These are phyloP conservation scores for Drosophila cardini DNA, from an alignment of 1,140 invertebrate genomes.

Conservation along the genomic window DNA sequence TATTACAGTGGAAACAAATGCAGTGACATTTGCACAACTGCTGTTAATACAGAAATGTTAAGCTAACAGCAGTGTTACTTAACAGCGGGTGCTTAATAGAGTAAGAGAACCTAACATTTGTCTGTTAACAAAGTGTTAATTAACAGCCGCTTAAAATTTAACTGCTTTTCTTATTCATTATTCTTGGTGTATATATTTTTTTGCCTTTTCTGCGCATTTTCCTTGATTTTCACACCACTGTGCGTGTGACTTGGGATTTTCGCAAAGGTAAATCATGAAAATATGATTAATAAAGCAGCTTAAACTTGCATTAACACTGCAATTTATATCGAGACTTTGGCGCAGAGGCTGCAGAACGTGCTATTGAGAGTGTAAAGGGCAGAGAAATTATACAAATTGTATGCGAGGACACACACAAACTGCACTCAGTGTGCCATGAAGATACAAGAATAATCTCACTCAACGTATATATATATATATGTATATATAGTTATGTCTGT, in stretches of 20 bases:
- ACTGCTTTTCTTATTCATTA: no score
- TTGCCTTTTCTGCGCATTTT: not conserved
- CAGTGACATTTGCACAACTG: no score
- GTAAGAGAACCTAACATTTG: no score
- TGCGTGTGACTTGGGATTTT: constrained; percentile 34
- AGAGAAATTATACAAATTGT: constrained; percentile 70
- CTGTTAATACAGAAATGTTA: no score
- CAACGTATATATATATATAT: not conserved
- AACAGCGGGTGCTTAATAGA: no score
- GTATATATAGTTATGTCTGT: not conserved
- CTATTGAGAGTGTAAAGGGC: constrained; percentile 47
- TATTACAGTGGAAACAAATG: not conserved
- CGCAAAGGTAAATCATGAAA: constrained; percentile 57
- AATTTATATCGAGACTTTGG: constrained; percentile 53
- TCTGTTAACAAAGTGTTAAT: no score
- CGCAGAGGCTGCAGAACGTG: constrained; percentile 3
- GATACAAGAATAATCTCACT: not conserved
- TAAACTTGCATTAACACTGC: constrained; percentile 79
- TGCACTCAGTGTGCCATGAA: constrained; percentile 16
- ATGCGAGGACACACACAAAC: constrained; percentile 17
- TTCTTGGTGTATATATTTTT: not conserved
- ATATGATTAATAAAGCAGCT: constrained; percentile 80
- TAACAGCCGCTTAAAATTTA: no score
- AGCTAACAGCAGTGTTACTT: no score
- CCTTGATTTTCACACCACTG: constrained; percentile 10